Base-by-base conservation (phyloP, 2,113 vertebrate species). In the Pholis gunnellus region DNA sequence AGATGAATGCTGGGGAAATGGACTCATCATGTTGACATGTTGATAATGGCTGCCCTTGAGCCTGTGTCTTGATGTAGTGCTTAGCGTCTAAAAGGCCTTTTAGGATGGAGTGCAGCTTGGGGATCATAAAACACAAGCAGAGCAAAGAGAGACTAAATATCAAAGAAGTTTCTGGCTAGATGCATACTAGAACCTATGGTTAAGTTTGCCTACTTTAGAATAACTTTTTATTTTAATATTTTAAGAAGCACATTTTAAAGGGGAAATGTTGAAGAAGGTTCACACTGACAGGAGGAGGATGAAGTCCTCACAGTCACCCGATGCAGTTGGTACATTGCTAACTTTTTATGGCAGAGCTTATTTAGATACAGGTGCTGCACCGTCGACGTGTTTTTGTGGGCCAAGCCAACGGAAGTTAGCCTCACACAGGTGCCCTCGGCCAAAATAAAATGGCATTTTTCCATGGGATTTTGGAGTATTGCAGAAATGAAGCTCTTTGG, bases 11-110 rank as follows among this genome's bases (percentile, higher is more conserved):
- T 6, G 67, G 71, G 92, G 78, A 88, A 93, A 94, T 91, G 75
- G 92, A 93, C 78, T 92, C 89, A 83, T 92, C 89, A 81, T 79
- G 82, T 75, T 93, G 91, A 91, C 93, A 79, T 90, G 84, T 88
- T 89, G 89, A 93, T 94, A 93, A 94, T 92, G 86, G 87, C 85
- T 92, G 93, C 90, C 90, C 91, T 92, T 93, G 88, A 91, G 93
- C 89, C 71, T 18, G 67, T 56, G 73, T 82, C 60, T 81, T 91
- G 91, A 94, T 92, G 87, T 87, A 91, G 93, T 87, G 91, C 88
- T 90, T 79, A 91, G 91, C 36, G 18, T 85, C 84, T 75, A 67
- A 78, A 91, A 90, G 72, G 88, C 82, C 79, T 92, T 88, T 87
- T 71, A 85, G 79, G 86, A 91, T 83, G 71, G 79, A 89, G 82